phyloP scores from a whole-genome alignment of 2,797 vertebrate genomes.

The Macropodus opercularis region DNA sequence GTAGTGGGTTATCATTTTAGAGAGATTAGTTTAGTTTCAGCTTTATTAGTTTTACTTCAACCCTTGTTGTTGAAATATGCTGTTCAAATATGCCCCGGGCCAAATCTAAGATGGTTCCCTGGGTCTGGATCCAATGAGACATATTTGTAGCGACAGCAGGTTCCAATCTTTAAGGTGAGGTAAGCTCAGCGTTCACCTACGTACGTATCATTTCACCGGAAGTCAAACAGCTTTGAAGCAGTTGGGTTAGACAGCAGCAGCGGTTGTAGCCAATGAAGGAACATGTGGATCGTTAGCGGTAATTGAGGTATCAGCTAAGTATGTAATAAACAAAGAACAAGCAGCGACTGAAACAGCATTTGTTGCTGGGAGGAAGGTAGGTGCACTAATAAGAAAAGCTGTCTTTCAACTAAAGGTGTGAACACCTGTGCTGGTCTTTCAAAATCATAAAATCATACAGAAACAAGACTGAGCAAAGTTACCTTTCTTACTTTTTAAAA shows the following conservation, averaged over 20 bases:
- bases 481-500: not conserved
- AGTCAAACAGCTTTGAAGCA: no score
- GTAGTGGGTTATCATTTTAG: no score
- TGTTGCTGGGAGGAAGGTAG: constrained; percentile 1
- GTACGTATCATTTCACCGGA: no score
- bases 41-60: no score
- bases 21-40: no score
- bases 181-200: no score
- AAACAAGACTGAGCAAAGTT: not conserved
- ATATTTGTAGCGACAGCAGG: no score
- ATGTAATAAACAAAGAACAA: constrained; percentile 15
- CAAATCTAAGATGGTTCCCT: no score
- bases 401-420: constrained; percentile 8
- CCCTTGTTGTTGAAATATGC: no score
- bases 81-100: no score
- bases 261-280: not conserved
- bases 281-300: constrained; percentile 5
- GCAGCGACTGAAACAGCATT: not conserved
- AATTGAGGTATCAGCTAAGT: not conserved
- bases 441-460: constrained; percentile 7
- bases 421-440: constrained; percentile 14
- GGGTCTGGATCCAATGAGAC: no score
- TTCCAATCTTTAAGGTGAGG: no score
- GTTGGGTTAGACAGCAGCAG: not conserved
- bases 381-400: not conserved